A percentile compares a stretch with the other conserved stretches of the same genome.
phyloP scores from a whole-genome alignment of 2,888 invertebrate genomes.

The Eulithis testata region DNA sequence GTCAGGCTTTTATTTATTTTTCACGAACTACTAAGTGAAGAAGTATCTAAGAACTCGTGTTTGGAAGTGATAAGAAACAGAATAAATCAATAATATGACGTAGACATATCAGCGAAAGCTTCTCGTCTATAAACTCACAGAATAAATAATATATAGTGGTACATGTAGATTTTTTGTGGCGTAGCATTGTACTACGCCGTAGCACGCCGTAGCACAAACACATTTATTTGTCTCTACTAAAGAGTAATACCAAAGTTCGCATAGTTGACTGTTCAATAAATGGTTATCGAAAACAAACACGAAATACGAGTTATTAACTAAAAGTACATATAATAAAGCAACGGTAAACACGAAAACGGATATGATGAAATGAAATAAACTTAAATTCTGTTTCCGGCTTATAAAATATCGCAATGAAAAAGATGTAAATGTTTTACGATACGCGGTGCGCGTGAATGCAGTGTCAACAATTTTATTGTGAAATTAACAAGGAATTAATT shows the following conservation, averaged over 20 bases:
- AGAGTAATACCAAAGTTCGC: neutral
- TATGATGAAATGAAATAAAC: conserved; percentile 31
- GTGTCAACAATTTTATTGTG: conserved; percentile 21
- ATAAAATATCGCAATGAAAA: conserved; percentile 48
- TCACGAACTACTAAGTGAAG: too few species aligned
- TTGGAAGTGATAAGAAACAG: too few species aligned
- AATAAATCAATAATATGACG: too few species aligned
- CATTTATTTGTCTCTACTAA: too few species aligned
- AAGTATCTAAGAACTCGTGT: too few species aligned
- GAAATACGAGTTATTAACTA: conserved; percentile 5
- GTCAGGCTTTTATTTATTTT: too few species aligned
- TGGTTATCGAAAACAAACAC: conserved; percentile 6
- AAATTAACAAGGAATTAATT: conserved; percentile 23
- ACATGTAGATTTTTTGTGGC: neutral
- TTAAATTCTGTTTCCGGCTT: conserved; percentile 43
- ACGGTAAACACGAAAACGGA: conserved; percentile 30
- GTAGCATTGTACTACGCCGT: conserved; percentile 2
- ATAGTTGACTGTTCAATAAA: neutral
- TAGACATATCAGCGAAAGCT: too few species aligned
- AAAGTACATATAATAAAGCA: conserved; percentile 16
- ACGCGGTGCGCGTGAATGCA: conserved; percentile 34
- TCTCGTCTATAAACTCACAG: too few species aligned
- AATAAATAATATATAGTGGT: too few species aligned
- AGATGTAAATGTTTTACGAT: conserved; percentile 45
- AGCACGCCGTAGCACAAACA: neutral